A percentile compares a stretch with the other conserved stretches of the same genome.
These are phyloP conservation scores for Poeciliopsis infans DNA, from an alignment of 2,797 vertebrate species.

Conservation along the genomic window DNA sequence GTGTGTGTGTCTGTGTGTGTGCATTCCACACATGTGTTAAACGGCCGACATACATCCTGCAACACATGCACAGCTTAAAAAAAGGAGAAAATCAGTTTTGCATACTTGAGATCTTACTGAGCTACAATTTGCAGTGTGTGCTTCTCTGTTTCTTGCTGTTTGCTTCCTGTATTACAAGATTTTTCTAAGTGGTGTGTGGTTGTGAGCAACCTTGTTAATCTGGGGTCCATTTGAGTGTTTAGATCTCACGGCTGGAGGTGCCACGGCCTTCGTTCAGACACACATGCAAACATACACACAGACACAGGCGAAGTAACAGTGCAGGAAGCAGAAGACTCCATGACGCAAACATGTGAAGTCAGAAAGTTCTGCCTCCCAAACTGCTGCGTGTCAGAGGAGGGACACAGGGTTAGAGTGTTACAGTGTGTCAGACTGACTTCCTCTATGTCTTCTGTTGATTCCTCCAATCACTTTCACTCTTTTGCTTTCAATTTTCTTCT, in stretches of 20 bases:
- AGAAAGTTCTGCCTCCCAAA: slow-evolving; percentile 47
- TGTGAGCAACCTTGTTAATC: background rate
- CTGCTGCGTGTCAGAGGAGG: slow-evolving; percentile 26
- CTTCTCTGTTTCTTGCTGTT: background rate
- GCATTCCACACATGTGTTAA: background rate
- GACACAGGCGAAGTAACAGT: slow-evolving; percentile 34
- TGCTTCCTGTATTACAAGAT: slow-evolving; percentile 7
- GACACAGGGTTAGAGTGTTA: background rate
- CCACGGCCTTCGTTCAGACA: slow-evolving; percentile 57
- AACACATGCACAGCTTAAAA: background rate
- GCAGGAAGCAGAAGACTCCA: slow-evolving; percentile 61
- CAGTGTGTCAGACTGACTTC: background rate
- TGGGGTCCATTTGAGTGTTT: slow-evolving; percentile 58
- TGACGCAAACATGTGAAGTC: slow-evolving; percentile 75
- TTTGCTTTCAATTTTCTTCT: background rate
- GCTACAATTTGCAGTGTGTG: background rate
- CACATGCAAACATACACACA: slow-evolving; percentile 6
- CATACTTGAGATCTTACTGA: background rate
- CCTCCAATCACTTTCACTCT: background rate
- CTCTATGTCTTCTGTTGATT: background rate
- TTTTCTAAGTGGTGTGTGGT: background rate
- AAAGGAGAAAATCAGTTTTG: background rate
- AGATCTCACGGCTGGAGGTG: slow-evolving; percentile 76
- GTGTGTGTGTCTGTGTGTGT: background rate
- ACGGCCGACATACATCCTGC: background rate